Evolutionary conservation across 2,888 invertebrate genomes (phyloP), one percentile per base, ranked within the genome.

Genomic region (Orthonychiurus folsomi): DNA sequence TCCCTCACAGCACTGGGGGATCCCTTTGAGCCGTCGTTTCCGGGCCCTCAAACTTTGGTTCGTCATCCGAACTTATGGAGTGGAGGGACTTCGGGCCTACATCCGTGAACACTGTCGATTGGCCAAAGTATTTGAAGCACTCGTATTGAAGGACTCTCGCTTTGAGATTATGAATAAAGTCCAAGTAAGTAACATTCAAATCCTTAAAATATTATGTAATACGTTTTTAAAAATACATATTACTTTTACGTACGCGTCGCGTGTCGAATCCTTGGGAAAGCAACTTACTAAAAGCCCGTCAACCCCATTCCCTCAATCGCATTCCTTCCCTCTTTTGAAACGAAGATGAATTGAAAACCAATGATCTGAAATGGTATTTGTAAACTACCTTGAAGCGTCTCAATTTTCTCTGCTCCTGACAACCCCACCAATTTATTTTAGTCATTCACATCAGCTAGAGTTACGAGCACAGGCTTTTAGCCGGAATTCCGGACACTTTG

Each of bases 111-210:
- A 96, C 76, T 87, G 91, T 73, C 82, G 85, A 73, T 81, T 96
- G 70, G 95, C 96, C 18, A 93, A 94, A 78, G 82, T 85, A 70
- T 95, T 96, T 76, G 93, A 93, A 77, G 80, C 81, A 57, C 81
- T 86, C 55, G 90, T 95, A 20, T 81, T 82, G 72, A 85, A 85
- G 73, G 95, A 96, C 78, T 81, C 83, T 62, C 82, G 93, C 70
- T 96, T 95, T 77, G 89, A 93, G 80, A 84, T 96, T 59, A 87
- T 90, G 79, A 94, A 94, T 77, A 86, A 93, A 78, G 95, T 95
- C 18, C 63, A 67, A 65, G 72, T 70, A 66, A 62, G 50, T 48
- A n/a, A 48, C 48, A 48, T 48, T n/a, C n/a, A n/a, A n/a, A n/a
- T n/a, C n/a, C n/a, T n/a, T n/a, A n/a, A n/a, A n/a, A n/a, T n/a